Evolutionary conservation across 1,140 invertebrate species (phyloP).

Genomic region (Melipona quadrifasciata): DNA sequence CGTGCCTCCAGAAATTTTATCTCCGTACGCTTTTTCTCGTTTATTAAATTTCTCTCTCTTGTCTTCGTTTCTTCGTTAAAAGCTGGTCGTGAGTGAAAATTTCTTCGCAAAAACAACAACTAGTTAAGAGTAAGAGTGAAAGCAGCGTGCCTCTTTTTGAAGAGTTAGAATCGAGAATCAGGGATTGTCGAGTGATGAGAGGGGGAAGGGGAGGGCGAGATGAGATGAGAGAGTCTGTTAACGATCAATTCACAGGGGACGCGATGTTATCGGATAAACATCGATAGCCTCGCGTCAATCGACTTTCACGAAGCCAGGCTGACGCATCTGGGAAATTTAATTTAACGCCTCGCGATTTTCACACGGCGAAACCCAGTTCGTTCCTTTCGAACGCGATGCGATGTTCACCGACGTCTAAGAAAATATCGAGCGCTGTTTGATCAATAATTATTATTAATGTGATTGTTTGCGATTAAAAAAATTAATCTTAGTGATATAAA

Average conservation of each 20-base stretch:
- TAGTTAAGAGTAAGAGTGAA: too few species aligned
- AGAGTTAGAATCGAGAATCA: too few species aligned
- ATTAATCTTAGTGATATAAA: too few species aligned
- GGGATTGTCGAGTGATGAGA: neutral
- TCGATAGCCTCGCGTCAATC: slow-evolving; percentile 6
- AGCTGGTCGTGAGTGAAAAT: too few species aligned
- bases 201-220: neutral
- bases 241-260: neutral
- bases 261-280: slow-evolving; percentile 4
- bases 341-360: slow-evolving; percentile 13
- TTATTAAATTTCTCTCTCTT: neutral
- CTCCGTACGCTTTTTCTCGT: too few species aligned
- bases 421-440: neutral
- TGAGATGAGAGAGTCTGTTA: neutral
- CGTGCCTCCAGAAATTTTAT: neutral
- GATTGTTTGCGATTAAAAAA: too few species aligned
- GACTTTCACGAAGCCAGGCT: neutral
- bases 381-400: neutral
- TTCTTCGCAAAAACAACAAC: too few species aligned
- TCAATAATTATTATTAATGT: neutral
- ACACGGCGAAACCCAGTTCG: neutral
- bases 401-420: too few species aligned
- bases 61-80: too few species aligned
- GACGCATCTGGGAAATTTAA: slow-evolving; percentile 14
- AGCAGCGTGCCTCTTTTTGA: too few species aligned